Conservation (phyloP, 2,113 vertebrate genomes). For the Catharus minimus region DNA sequence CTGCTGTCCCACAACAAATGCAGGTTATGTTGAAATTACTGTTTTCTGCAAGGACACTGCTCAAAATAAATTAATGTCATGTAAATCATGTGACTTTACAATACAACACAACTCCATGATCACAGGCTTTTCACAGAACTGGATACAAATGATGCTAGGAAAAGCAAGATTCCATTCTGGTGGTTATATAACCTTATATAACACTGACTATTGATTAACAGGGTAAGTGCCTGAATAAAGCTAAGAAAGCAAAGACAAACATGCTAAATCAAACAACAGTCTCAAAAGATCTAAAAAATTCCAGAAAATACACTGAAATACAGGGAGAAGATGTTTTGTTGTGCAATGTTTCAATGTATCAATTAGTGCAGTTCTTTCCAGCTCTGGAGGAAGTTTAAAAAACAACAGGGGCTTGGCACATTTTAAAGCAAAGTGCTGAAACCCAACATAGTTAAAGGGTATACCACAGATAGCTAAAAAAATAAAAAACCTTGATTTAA, state of each 20-base stretch:
- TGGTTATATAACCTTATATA: not conserved
- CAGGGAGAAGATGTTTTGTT: not conserved
- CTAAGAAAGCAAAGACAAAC: not conserved
- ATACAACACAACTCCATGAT: not conserved
- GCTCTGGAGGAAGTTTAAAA: not conserved
- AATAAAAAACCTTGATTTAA: not conserved
- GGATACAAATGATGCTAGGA: rapidly evolving
- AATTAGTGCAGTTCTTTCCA: not conserved
- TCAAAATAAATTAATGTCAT: not conserved
- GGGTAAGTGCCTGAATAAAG: not conserved
- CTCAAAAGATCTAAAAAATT: not conserved
- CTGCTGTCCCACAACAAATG: not conserved
- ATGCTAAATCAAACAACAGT: not conserved
- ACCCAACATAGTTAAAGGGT: not conserved
- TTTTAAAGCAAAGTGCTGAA: not conserved
- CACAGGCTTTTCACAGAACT: not conserved
- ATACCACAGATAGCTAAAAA: not conserved
- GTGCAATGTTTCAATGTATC: not conserved
- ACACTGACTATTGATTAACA: not conserved
- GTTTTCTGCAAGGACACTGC: not conserved
- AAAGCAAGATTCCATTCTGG: not conserved
- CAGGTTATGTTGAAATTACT: not conserved
- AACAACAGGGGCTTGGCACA: not conserved
- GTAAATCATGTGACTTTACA: not conserved
- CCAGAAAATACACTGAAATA: not conserved